Base-by-base conservation (phyloP, 1,140 invertebrate species). In the Parasteatoda tepidariorum region DNA sequence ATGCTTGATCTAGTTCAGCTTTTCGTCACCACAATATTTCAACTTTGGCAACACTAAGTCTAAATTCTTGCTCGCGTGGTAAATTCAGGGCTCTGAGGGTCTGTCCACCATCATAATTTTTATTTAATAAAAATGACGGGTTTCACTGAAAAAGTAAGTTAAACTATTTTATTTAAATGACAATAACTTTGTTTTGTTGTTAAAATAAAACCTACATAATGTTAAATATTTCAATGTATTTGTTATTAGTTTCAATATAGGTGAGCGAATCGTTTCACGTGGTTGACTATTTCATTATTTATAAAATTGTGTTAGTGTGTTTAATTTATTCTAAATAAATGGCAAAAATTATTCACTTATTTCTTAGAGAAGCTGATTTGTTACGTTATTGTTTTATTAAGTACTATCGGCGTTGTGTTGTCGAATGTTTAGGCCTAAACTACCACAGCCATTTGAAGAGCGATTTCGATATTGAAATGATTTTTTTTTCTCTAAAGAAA, bases 61-160 rank as follows among this genome's bases (percentile, higher is more conserved):
- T n/a, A n/a, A n/a, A n/a, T n/a, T n/a, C n/a, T n/a, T n/a, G n/a
- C n/a, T n/a, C n/a, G n/a, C n/a, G n/a, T n/a, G n/a, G n/a, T n/a
- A n/a, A n/a, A n/a, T n/a, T n/a, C n/a, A n/a, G n/a, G n/a, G n/a
- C n/a, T n/a, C n/a, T n/a, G n/a, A n/a, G n/a, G n/a, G n/a, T n/a
- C n/a, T n/a, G n/a, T n/a, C n/a, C n/a, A n/a, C n/a, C n/a, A n/a
- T n/a, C n/a, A n/a, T n/a, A n/a, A n/a, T n/a, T n/a, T n/a, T n/a
- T n/a, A 2, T 48, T 48, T 48, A 48, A 11, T 66, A 67, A 68
- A 67, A 68, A 79, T 79, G 76, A 59, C 64, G 4, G 76, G 76
- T 2, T 68, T 79, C 59, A 67, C 76, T 1, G 48, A 59, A 57
- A 79, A 79, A 79, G 76, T 79, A 79, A 28, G 76, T 79, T 30